Conservation (phyloP, 1,140 invertebrate species). For the Diachasmimorpha longicaudata region DNA sequence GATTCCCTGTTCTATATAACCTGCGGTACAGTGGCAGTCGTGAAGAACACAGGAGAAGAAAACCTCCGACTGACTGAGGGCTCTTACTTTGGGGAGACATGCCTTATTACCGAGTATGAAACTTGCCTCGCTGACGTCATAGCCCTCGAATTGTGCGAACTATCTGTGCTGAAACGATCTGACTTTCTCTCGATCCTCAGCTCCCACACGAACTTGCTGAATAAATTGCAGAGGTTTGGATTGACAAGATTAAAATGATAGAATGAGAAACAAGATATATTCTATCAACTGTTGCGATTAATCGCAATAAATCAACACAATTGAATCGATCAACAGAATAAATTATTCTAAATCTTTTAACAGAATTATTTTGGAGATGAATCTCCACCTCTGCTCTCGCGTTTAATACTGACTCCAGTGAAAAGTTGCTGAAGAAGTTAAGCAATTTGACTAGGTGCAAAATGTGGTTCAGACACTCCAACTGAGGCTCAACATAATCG, state of each 20-base stretch:
- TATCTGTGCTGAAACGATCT: conserved; percentile 58
- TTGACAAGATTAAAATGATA: conserved; percentile 33
- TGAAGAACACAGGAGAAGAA: conserved; percentile 53
- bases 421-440: no score
- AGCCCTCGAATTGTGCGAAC: conserved; percentile 66
- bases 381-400: no score
- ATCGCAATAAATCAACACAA: no score
- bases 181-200: conserved; percentile 56
- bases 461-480: no score
- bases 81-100: conserved; percentile 54
- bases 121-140: conserved; percentile 61
- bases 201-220: conserved; percentile 44
- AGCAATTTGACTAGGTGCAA: no score
- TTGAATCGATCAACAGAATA: no score
- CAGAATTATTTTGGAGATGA: no score
- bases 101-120: conserved; percentile 62
- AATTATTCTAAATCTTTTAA: no score
- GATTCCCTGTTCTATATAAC: conserved; percentile 62
- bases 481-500: no score
- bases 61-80: conserved; percentile 57
- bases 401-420: no score
- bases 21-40: conserved; percentile 63
- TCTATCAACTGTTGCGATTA: not conserved
- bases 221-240: conserved; percentile 44
- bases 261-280: not conserved